phyloP scores from a whole-genome alignment of 2,113 vertebrate species.

The Lepus timidus region DNA sequence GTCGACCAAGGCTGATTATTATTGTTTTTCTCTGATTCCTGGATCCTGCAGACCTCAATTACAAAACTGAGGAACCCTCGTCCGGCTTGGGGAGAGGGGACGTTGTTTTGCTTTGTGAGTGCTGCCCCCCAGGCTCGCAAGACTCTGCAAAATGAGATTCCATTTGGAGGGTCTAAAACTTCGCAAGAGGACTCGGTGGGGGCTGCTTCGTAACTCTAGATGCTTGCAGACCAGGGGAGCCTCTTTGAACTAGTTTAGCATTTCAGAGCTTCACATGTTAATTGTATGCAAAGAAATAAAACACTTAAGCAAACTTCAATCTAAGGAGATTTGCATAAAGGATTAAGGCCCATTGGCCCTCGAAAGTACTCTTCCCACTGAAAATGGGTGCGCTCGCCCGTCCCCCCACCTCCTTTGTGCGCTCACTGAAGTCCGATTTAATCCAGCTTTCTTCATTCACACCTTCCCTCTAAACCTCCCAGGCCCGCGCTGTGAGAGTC shows the following conservation, averaged over 20 bases:
- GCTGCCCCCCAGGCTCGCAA: not conserved
- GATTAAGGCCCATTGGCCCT: conserved; percentile 90
- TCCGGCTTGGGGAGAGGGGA: not conserved
- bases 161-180: not conserved
- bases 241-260: conserved; percentile 73
- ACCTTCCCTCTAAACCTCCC: conserved; percentile 97
- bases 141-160: conserved; percentile 23
- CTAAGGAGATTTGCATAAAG: conserved; percentile 93
- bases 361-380: conserved; percentile 92
- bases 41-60: not conserved
- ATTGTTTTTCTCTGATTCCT: not conserved
- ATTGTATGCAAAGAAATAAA: conserved; percentile 77
- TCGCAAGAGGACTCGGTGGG: conserved; percentile 1
- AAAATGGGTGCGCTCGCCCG: conserved; percentile 90
- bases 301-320: conserved; percentile 85
- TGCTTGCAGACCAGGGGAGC: not conserved
- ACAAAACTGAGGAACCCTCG: not conserved
- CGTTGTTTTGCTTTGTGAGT: not conserved
- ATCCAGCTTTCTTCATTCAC: conserved; percentile 94
- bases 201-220: not conserved
- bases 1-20: not conserved
- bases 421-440: conserved; percentile 92
- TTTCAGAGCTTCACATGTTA: conserved; percentile 71
- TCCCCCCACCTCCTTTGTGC: conserved; percentile 94
- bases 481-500: conserved; percentile 91